Conservation (phyloP, 2,888 invertebrate species). For the Unio pictorum region DNA sequence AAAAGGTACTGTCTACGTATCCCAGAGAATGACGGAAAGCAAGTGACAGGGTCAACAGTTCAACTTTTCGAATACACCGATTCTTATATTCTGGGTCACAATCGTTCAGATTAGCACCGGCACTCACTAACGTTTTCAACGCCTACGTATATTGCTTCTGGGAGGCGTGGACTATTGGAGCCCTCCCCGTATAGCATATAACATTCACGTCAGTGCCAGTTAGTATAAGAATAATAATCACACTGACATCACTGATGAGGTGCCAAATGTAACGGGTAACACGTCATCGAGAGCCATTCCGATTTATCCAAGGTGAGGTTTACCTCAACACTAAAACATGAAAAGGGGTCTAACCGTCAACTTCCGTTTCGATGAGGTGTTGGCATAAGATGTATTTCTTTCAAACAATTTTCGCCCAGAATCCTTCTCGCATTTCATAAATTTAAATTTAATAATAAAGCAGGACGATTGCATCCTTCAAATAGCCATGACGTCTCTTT, state of each 20-base stretch:
- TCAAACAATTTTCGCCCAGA: slow-evolving; percentile 44
- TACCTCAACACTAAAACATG: slow-evolving; percentile 60
- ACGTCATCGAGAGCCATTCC: slow-evolving; percentile 54
- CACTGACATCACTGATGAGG: slow-evolving; percentile 61
- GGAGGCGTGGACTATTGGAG: slow-evolving; percentile 54
- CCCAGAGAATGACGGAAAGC: slow-evolving; percentile 12
- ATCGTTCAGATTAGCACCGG: slow-evolving; percentile 52
- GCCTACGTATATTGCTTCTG: slow-evolving; percentile 49
- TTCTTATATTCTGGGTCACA: slow-evolving; percentile 25
- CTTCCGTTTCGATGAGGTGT: slow-evolving; percentile 42
- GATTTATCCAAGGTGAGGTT: slow-evolving; percentile 57
- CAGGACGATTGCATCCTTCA: slow-evolving; percentile 48
- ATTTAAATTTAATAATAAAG: slow-evolving; percentile 21
- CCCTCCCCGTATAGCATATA: slow-evolving; percentile 36
- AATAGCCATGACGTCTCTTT: slow-evolving; percentile 29
- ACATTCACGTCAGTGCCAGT: slow-evolving; percentile 45
- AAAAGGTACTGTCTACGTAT: too few species aligned
- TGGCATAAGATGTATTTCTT: slow-evolving; percentile 39
- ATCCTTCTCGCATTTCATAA: slow-evolving; percentile 52
- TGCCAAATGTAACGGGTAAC: slow-evolving; percentile 55
- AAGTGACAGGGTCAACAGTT: slow-evolving; percentile 24
- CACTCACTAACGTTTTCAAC: slow-evolving; percentile 49
- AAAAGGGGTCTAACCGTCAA: slow-evolving; percentile 62
- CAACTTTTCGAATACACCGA: slow-evolving; percentile 12
- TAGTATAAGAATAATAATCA: slow-evolving; percentile 51